These are phyloP conservation scores for Fulmarus glacialis DNA, from an alignment of 2,113 vertebrate genomes.

Conservation along the genomic window DNA sequence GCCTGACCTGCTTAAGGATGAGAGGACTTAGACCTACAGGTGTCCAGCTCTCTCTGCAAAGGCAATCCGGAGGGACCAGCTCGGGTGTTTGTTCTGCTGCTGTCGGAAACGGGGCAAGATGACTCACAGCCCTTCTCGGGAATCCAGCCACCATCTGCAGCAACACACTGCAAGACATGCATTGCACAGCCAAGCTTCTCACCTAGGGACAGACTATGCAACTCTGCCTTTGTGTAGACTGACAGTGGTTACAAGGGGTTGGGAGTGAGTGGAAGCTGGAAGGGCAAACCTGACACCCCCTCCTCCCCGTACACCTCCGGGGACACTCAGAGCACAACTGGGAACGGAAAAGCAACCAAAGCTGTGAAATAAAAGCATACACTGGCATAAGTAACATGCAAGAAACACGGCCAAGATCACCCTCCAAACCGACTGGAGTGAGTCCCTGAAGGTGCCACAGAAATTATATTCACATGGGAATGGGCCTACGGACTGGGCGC, in stretches of 20 bases:
- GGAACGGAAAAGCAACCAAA: not conserved
- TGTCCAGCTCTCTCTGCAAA: not conserved
- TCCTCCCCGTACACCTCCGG: not conserved
- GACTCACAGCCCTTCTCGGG: not conserved
- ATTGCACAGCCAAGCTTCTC: not conserved
- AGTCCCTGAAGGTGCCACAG: not conserved
- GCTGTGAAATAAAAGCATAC: not conserved
- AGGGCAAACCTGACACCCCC: not conserved
- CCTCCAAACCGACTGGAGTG: not conserved
- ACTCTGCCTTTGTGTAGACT: not conserved
- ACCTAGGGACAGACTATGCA: not conserved
- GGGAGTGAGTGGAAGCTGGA: not conserved
- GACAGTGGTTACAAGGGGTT: fast-evolving
- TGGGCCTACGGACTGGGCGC: fast-evolving
- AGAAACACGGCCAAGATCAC: too few species aligned
- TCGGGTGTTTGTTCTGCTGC: not conserved
- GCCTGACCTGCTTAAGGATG: not conserved
- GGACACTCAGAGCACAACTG: not conserved
- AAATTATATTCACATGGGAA: not conserved
- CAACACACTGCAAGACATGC: too few species aligned
- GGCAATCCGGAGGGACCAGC: not conserved
- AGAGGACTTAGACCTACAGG: not conserved
- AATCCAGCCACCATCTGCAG: not conserved
- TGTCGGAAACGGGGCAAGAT: not conserved
- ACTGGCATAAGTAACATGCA: not conserved